These are phyloP conservation scores for Aegypius monachus DNA, from an alignment of 2,113 vertebrate genomes.

Conservation along the genomic window DNA sequence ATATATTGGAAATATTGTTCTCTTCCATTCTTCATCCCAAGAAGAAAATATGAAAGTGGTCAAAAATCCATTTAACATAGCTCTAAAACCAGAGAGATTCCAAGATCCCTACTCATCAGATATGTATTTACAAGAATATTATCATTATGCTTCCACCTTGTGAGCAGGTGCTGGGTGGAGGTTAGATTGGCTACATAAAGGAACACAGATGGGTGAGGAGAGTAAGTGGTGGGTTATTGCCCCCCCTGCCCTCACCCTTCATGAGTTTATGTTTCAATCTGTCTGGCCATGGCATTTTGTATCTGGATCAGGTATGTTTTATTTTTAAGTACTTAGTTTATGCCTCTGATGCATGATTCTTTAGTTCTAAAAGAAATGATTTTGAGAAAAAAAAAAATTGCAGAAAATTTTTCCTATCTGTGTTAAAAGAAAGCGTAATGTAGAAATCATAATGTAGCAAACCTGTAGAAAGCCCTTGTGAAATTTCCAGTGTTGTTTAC, in stretches of 20 bases:
- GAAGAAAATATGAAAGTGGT: background rate
- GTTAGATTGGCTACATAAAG: background rate
- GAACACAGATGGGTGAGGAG: background rate
- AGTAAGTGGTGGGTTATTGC: background rate
- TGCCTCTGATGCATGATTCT: background rate
- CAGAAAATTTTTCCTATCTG: background rate
- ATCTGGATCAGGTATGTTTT: background rate
- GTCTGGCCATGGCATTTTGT: background rate
- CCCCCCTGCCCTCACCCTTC: no score
- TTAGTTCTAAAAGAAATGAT: background rate
- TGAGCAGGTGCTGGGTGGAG: background rate
- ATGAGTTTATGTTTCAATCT: background rate
- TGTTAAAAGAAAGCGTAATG: background rate
- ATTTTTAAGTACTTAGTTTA: background rate
- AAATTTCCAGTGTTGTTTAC: background rate
- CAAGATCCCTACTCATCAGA: background rate
- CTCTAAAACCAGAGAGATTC: background rate
- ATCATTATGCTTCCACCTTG: background rate
- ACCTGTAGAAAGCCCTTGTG: background rate
- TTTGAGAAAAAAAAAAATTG: background rate
- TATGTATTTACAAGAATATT: accelerated
- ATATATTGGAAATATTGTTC: background rate
- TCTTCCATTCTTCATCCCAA: background rate
- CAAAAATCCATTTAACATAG: background rate
- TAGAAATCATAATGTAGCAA: background rate